Base-by-base conservation (phyloP, 2,113 vertebrate species). In the Narcine bancroftii region DNA sequence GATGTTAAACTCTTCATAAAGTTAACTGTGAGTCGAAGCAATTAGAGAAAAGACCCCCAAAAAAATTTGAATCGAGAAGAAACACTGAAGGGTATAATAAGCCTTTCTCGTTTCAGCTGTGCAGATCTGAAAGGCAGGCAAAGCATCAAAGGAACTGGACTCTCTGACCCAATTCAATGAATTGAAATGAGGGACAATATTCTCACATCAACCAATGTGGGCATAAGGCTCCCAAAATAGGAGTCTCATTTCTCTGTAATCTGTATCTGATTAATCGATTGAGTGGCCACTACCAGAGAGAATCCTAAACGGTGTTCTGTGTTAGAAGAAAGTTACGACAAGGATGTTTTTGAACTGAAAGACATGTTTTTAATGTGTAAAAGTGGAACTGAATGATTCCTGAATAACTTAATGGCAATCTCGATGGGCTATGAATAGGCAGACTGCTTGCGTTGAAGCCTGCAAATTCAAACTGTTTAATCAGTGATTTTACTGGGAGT, bases 1-100 rank as follows among this genome's bases (percentile, higher is more conserved):
- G 81, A 87, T 36, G 33, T 87, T 87, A 87, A 60, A 63, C 81
- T n/a, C 81, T 60, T 87, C 81, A 50, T 36, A 63, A 87, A 87
- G 81, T 87, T 87, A 87, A 87, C 81, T 87, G 36, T 17, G 53
- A 87, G 81, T 60, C 36, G 53, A n/a, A 60, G 53, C 81, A 87
- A 87, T 87, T 87, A 87, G 36, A 56, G 81, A n/a, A 87, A 87
- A 15, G 15, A 63, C 33, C 66, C 2, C 5, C 21, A 26, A 85
- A 36, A 63, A 87, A 60, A 87, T 9, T 53, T 87, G 81, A 87
- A 85, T 85, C 60, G 81, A 56, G 50, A 50, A 85, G 81, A 85
- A 81, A 50, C 47, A 9, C 77, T 81, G 77, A 21, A 60, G 13
- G 29, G 81, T 85, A 56, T 56, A 87, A 87, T 87, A n/a, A 60